Evolutionary conservation across 1,140 invertebrate genomes (phyloP), one percentile per base, ranked within the genome.

Genomic region (Lepidurus apus): DNA sequence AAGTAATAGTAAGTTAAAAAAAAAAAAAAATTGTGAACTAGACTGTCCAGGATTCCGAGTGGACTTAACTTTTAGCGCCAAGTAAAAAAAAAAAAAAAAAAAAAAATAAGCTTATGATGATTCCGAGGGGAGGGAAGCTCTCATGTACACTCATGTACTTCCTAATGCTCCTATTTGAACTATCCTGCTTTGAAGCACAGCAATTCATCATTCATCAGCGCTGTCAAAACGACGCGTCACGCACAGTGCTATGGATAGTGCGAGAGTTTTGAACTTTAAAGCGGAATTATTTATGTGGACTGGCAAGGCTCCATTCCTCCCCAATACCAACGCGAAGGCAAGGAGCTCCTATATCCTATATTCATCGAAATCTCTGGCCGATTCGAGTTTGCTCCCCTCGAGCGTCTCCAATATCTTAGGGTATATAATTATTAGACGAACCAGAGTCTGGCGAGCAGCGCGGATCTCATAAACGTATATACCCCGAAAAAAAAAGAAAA

Each of bases 401-500:
- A 65, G 53, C 53, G 53, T 65, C 53, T 65, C 53, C 53, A 21
- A 65, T 65, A 21, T 65, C 53, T 9, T 7, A 65, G 53, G 53
- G 9, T 65, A 65, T 34, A 34, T 65, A 65, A 65, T 65, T 65
- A 65, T 65, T 65, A 9, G 53, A 65, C 53, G 53, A 65, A 65
- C 53, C 7, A 65, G 53, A 65, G 21, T 65, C 53, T 65, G 53
- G 53, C 2, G 45, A 65, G 53, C 21, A 65, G 53, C 53, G 5
- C 21, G 53, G 53, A 65, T 65, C 53, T n/a, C 53, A 65, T 65
- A 65, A 65, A 65, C 8, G 53, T 65, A n/a, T n/a, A n/a, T n/a
- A 17, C 53, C 13, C 45, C 10, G 7, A 6, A 47, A 47, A 47
- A 47, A 47, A 47, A 0, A 0, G 21, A 65, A 65, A 65, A 65